These are phyloP conservation scores for Diphyllodes magnificus DNA, from an alignment of 2,113 vertebrate species.

Conservation along the genomic window DNA sequence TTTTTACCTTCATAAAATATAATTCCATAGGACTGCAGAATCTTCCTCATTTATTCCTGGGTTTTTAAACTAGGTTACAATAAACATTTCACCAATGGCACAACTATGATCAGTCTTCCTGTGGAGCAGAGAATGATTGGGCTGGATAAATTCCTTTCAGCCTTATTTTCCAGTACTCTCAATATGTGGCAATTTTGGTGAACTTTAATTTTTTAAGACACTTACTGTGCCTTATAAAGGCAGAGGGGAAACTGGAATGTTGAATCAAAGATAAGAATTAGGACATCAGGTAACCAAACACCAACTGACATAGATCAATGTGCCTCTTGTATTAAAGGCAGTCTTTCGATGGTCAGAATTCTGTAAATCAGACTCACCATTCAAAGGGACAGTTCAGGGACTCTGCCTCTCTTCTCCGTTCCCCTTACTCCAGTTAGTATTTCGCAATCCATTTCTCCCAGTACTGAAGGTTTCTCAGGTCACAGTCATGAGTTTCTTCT, in stretches of 20 bases:
- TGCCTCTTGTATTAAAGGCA: neutral
- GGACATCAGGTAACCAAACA: neutral
- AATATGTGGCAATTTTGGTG: neutral
- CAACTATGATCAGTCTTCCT: neutral
- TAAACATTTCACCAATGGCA: neutral
- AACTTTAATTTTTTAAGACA: neutral
- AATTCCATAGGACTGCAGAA: neutral
- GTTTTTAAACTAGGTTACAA: neutral
- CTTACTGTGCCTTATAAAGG: neutral
- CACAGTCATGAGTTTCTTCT: conserved; percentile 65
- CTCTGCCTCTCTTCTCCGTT: conserved; percentile 15
- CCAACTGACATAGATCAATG: neutral
- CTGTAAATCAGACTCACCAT: conserved; percentile 61
- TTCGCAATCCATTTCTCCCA: conserved; percentile 54
- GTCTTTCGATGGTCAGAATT: conserved; percentile 29
- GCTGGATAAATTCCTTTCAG: neutral
- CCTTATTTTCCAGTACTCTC: neutral
- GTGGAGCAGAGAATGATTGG: neutral
- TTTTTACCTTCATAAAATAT: neutral
- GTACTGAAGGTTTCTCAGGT: conserved; percentile 51
- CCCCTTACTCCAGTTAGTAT: conserved; percentile 39
- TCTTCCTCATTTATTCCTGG: neutral
- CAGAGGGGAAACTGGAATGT: neutral
- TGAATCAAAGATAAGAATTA: neutral
- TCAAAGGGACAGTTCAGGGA: conserved; percentile 37